These are phyloP conservation scores for Psephotus haematonotus DNA, from an alignment of 2,113 vertebrate species.

Conservation along the genomic window DNA sequence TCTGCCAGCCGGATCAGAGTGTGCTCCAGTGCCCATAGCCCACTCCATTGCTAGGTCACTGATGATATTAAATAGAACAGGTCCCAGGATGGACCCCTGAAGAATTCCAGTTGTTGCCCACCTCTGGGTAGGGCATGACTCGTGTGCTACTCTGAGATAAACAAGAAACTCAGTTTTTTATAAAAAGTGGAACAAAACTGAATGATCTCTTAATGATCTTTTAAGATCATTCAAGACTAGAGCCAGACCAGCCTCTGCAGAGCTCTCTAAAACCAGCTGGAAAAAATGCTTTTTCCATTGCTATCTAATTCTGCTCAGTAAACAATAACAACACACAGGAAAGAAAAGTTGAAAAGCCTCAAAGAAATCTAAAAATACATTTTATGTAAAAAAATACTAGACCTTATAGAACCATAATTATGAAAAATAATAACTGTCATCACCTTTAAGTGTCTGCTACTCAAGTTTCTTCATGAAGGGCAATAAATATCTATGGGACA, in stretches of 20 bases:
- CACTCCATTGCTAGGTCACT: rapidly evolving
- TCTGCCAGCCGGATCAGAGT: neutral
- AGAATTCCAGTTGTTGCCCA: neutral
- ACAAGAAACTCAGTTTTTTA: neutral
- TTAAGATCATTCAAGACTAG: neutral
- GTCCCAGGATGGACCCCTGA: neutral
- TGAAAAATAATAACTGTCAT: neutral
- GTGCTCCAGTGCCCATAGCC: rapidly evolving
- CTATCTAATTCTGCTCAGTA: neutral
- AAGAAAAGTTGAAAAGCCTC: neutral
- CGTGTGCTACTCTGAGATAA: neutral
- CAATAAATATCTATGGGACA: neutral
- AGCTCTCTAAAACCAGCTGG: neutral
- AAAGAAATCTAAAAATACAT: neutral
- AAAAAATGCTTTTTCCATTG: neutral
- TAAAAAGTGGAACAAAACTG: neutral
- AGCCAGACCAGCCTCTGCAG: neutral
- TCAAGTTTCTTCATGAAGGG: neutral
- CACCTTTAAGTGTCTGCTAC: neutral
- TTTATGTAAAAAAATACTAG: neutral
- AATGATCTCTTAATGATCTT: neutral
- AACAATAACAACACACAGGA: neutral
- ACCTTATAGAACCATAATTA: neutral
- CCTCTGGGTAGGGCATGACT: neutral
- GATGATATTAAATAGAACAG: neutral